Evolutionary conservation across 2,797 vertebrate species (phyloP), one percentile per base, ranked within the genome.

Genomic region (Diglossa cyanea): DNA sequence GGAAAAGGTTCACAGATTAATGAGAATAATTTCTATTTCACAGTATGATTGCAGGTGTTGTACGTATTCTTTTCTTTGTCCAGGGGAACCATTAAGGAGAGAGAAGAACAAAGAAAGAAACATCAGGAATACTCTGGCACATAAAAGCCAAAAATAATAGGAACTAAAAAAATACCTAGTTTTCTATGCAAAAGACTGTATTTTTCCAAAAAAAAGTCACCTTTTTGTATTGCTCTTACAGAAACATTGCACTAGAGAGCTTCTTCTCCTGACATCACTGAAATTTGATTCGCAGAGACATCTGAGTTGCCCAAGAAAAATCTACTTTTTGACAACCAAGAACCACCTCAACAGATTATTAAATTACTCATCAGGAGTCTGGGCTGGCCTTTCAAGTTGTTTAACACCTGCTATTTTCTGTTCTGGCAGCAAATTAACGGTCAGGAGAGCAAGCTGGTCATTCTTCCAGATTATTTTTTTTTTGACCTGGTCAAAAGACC

Each of bases 351-450:
- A 79, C 28, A 78, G 62, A 90, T 77, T 68, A 75, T 86, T 94
- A 83, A 93, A 82, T 76, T 48, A 67, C 86, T 80, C 74, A 1
- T 83, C 70, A 88, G 82, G 72, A 84, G 51, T 21, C 87, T 70
- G 31, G 73, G n/a, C 51, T 71, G 88, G 50, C 62, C 44, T 93
- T 95, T 92, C 66, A 86, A 72, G 80, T 81, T 72, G 47, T 80
- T 91, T 62, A 88, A 92, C 82, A 93, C 81, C 76, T 58, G 45
- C 66, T 70, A 30, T 72, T 93, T 91, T 77, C 82, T 82, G 20
- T 92, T 95, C 89, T 93, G 89, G 75, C 58, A 75, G 51, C 40
- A 88, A 93, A 92, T 94, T 80, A 72, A 84, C 25, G 61, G 54
- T 67, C 91, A 75, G 47, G 33, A 83, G 62, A 78, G 33, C 62